Base-by-base conservation (phyloP, 2,797 vertebrate species). In the Sarcophilus harrisii region DNA sequence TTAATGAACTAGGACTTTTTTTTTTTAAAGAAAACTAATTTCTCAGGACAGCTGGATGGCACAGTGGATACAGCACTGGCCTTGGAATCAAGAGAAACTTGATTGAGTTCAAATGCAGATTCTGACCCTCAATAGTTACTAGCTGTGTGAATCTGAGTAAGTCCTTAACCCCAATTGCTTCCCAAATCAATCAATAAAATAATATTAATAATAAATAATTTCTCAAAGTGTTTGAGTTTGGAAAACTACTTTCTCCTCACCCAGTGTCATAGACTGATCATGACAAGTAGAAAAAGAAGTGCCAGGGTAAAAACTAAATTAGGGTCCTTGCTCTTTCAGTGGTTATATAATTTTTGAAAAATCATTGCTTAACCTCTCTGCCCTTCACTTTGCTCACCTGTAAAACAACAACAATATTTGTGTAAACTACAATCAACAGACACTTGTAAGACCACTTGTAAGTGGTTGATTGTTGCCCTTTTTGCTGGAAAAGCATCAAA, bases 341-440 rank as follows among this genome's bases (percentile, higher is more conserved):
- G 24, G 10, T 45, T 27, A 21, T 12, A 49, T 81, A 2, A 81
- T 49, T 38, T 87, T 49, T 45, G 73, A 87, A 1, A 45, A 27
- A 49, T 24, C 14, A 90, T 28, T 89, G 4, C 24, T 30, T 94
- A 73, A 11, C 55, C 38, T 52, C 38, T 95, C 16, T 55, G 38
- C 45, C 29, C 66, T 94, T 92, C 45, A 49, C 16, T 87, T 21
- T 57, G 29, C 60, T 94, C 58, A 87, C 21, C 9, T 91, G 2
- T 52, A 95, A 92, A 90, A 92, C 60, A 8, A 62, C 52, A 59
- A 45, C 45, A 66, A 66, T 66, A n/a, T 16, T 66, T 66, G 5
- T 0, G 11, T 66, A 16, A n/a, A 12, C 4, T 18, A 18, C 5
- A 38, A 3, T 38, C 32, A 73, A 5, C 0, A 3, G 9, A 3